A percentile compares a stretch with the other conserved stretches of the same genome.
These are phyloP conservation scores for Orycteropus afer DNA, from an alignment of 2,113 vertebrate genomes.

Conservation along the genomic window DNA sequence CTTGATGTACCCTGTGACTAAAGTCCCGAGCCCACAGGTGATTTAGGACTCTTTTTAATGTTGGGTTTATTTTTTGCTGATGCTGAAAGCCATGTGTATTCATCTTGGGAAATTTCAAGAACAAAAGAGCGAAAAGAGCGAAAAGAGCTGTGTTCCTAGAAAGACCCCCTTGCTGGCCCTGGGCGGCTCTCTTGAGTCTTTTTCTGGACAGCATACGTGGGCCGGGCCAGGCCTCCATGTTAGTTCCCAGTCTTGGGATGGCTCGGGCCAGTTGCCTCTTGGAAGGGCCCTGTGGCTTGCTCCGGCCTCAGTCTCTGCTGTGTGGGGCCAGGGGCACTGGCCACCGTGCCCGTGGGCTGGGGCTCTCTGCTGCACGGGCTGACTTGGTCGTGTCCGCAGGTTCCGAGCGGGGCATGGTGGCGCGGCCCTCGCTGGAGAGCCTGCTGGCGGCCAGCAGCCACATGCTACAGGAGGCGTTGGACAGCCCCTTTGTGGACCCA, in stretches of 20 bases:
- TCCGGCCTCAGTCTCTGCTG: too few species aligned
- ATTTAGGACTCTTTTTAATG: not conserved
- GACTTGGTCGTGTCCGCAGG: constrained; percentile 67
- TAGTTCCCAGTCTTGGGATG: not conserved
- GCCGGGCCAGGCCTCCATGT: rapidly evolving
- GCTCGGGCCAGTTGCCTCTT: not conserved
- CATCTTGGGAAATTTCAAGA: too few species aligned
- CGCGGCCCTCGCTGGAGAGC: constrained; percentile 91
- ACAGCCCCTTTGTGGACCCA: constrained; percentile 86
- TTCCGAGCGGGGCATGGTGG: constrained; percentile 77
- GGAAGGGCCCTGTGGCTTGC: rapidly evolving
- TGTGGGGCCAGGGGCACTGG: not conserved
- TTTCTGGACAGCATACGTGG: not conserved
- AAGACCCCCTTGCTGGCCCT: not conserved
- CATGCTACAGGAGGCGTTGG: constrained; percentile 94
- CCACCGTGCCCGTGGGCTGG: rapidly evolving
- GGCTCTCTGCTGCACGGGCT: not conserved
- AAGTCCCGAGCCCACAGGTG: too few species aligned
- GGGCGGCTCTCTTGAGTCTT: rapidly evolving
- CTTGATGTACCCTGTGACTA: too few species aligned
- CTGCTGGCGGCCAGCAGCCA: constrained; percentile 94
- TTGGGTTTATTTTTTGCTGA: not conserved
- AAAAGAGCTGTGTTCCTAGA: rapidly evolving
- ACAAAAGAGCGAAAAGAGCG: not conserved
- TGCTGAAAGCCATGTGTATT: not conserved